A percentile compares a stretch with the other conserved stretches of the same genome.
These are phyloP conservation scores for Callipepla squamata DNA, from an alignment of 2,113 vertebrate species.

Conservation along the genomic window DNA sequence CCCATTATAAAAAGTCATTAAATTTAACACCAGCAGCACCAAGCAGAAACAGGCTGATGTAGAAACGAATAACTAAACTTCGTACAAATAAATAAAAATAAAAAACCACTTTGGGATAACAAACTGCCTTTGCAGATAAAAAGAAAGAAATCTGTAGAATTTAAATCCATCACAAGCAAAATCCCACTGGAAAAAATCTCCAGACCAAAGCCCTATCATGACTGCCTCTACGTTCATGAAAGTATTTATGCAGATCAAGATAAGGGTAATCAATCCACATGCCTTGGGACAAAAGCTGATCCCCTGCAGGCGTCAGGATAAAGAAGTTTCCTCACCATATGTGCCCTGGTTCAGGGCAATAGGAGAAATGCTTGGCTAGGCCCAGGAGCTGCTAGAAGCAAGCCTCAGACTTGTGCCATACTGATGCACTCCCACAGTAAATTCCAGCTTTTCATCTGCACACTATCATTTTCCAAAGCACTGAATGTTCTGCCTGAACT, in stretches of 20 bases:
- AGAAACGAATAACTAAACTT: background rate
- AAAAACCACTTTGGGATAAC: background rate
- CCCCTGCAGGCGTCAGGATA: conserved; percentile 29
- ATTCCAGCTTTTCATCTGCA: background rate
- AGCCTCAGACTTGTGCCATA: background rate
- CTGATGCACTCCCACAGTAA: background rate
- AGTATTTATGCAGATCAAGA: conserved; percentile 54
- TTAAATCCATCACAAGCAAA: conserved; percentile 39
- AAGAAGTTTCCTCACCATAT: background rate
- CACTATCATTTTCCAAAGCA: background rate
- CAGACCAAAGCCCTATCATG: conserved; percentile 3
- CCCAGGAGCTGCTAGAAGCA: background rate
- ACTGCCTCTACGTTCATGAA: conserved; percentile 40
- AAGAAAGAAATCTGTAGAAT: conserved; percentile 35
- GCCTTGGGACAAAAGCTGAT: conserved; percentile 19
- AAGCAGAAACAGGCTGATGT: background rate
- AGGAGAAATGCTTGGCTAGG: background rate
- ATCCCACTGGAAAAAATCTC: background rate
- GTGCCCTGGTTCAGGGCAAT: background rate
- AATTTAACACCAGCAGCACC: background rate
- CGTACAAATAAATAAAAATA: conserved; percentile 38
- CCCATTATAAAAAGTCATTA: background rate
- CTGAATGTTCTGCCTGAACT: background rate
- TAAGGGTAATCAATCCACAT: conserved; percentile 51
- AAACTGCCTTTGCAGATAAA: conserved; percentile 40